A percentile compares a stretch with the other conserved stretches of the same genome.
Evolutionary conservation across 2,113 vertebrate species (phyloP).

Genomic region (Tenrec ecaudatus): DNA sequence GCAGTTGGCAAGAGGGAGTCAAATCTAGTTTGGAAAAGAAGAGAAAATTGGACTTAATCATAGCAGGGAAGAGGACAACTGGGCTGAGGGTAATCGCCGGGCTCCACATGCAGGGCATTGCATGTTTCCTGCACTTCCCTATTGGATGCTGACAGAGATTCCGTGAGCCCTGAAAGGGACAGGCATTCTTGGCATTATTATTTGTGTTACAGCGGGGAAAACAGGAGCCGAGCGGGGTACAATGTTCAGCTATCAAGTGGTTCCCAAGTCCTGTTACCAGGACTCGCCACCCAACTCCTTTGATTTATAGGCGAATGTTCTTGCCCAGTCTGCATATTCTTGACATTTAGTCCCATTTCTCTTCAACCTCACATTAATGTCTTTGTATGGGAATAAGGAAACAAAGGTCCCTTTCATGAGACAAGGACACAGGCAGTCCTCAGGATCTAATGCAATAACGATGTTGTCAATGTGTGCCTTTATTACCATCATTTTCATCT

Average conservation of each 20-base stretch:
- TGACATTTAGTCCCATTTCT: not conserved
- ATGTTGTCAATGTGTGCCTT: constrained; percentile 12
- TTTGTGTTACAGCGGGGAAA: not conserved
- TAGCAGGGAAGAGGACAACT: not conserved
- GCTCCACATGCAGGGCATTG: not conserved
- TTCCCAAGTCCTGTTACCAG: not conserved
- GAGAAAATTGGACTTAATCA: constrained; percentile 24
- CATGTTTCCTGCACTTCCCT: not conserved
- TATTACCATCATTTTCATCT: constrained; percentile 25
- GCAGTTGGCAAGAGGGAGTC: constrained; percentile 39
- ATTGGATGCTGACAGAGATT: not conserved
- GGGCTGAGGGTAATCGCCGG: not conserved
- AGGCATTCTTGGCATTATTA: not conserved
- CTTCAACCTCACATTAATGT: not conserved
- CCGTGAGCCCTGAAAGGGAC: not conserved
- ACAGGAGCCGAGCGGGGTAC: not conserved
- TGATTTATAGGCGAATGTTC: not conserved
- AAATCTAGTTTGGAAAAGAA: constrained; percentile 18
- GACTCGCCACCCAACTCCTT: not conserved
- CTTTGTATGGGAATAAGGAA: not conserved
- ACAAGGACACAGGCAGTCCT: not conserved
- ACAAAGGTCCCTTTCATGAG: not conserved
- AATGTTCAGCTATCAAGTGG: not conserved
- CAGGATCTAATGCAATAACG: not conserved
- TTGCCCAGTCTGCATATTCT: not conserved